Evolutionary conservation across 2,113 vertebrate genomes (phyloP).

Genomic region (Nannobrachium achirus): DNA sequence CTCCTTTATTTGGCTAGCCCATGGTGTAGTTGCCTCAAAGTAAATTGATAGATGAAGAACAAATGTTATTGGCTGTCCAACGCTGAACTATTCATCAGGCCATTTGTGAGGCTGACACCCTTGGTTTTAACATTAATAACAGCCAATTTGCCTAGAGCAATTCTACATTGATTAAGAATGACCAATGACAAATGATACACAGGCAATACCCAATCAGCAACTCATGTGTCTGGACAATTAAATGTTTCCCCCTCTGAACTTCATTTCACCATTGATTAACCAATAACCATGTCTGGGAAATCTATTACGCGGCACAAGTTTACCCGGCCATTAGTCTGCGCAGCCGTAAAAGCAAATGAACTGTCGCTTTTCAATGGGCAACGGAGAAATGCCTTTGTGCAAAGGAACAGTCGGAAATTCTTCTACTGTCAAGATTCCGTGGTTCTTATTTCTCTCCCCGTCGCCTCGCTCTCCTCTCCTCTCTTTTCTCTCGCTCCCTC

Average conservation of each 20-base stretch:
- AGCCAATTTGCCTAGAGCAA: constrained; percentile 13
- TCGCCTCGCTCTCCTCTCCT: constrained; percentile 32
- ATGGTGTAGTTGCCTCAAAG: constrained; percentile 33
- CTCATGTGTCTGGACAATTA: constrained; percentile 42
- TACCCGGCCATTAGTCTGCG: constrained; percentile 63
- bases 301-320: constrained; percentile 63
- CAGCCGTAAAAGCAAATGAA: constrained; percentile 69
- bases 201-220: constrained; percentile 28
- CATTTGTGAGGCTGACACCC: not conserved
- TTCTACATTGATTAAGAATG: constrained; percentile 40
- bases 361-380: constrained; percentile 55
- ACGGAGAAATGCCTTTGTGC: constrained; percentile 19
- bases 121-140: constrained; percentile 35
- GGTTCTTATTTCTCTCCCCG: constrained; percentile 35
- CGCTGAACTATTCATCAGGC: constrained; percentile 38
- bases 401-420: constrained; percentile 52
- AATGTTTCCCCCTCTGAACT: constrained; percentile 49
- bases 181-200: constrained; percentile 27
- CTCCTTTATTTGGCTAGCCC: constrained; percentile 17
- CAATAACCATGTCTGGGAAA: constrained; percentile 59
- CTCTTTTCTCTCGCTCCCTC: constrained; percentile 4
- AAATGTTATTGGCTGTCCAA: constrained; percentile 36
- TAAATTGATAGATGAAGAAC: constrained; percentile 39
- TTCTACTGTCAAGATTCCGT: constrained; percentile 50
- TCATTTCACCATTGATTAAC: constrained; percentile 70